Evolutionary conservation across 2,888 invertebrate species (phyloP).

Genomic region (Oegoconia quadripuncta): DNA sequence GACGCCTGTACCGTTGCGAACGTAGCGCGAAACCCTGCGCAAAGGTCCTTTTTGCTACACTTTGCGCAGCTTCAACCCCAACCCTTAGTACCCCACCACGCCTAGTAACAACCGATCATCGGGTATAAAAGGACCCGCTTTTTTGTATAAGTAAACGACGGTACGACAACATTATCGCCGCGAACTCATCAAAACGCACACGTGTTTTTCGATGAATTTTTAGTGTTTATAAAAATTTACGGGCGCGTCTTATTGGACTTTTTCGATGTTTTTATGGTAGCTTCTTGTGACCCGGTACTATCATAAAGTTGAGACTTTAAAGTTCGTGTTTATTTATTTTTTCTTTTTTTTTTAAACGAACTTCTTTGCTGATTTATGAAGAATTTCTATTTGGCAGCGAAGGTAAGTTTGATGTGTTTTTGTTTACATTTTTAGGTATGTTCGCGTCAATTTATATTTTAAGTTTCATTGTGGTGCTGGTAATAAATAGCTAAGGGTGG

Average conservation of each 20-base stretch:
- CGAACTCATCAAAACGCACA: not conserved
- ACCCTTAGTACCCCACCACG: conserved; percentile 26
- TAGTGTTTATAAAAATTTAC: conserved; percentile 2
- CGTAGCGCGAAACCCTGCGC: conserved; percentile 39
- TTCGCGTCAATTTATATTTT: no score
- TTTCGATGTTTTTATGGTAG: conserved; percentile 5
- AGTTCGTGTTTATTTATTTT: not conserved
- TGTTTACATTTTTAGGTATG: no score
- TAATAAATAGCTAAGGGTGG: no score
- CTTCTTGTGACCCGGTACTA: not conserved
- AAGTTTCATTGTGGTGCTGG: no score
- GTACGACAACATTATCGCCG: not conserved
- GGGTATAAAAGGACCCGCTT: conserved; percentile 12
- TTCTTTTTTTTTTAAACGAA: no score
- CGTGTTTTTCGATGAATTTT: conserved; percentile 7
- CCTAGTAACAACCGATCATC: conserved; percentile 27
- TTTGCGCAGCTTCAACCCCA: conserved; percentile 37
- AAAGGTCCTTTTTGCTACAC: conserved; percentile 21
- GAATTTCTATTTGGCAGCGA: no score
- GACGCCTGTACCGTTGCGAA: conserved; percentile 37
- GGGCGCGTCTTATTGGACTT: conserved; percentile 19
- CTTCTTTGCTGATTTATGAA: no score
- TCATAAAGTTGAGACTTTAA: not conserved
- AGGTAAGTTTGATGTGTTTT: no score
- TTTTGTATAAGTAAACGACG: conserved; percentile 6